Conservation (phyloP, 2,797 vertebrate genomes). For the Leptatherina wallacei region DNA sequence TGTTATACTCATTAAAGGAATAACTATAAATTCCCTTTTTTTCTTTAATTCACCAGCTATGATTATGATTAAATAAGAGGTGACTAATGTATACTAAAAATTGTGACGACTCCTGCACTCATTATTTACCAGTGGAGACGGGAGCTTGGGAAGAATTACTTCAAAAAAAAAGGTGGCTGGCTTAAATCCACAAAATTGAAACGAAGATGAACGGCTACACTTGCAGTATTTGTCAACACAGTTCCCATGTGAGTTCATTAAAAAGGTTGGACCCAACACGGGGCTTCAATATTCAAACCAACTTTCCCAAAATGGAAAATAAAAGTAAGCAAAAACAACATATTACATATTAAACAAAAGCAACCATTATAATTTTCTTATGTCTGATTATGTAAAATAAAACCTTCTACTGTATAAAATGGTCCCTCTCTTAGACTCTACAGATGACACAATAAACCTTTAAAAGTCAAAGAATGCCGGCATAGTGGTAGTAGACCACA, state of each 20-base stretch:
- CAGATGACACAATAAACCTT: conserved; percentile 30
- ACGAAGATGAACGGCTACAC: conserved; percentile 3
- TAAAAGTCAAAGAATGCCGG: conserved; percentile 40
- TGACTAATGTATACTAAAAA: not conserved
- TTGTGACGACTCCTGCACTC: not conserved
- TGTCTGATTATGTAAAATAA: conserved; percentile 57
- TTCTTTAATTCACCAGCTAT: not conserved
- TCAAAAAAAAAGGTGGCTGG: not conserved
- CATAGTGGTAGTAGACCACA: conserved; percentile 63
- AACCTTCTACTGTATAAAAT: conserved; percentile 57
- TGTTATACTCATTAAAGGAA: conserved; percentile 16
- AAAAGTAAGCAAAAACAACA: conserved; percentile 52
- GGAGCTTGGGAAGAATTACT: conserved; percentile 1
- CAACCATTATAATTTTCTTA: conserved; percentile 41
- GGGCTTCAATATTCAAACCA: conserved; percentile 62
- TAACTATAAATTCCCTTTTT: conserved; percentile 32
- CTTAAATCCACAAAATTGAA: conserved; percentile 18
- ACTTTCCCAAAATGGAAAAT: conserved; percentile 76
- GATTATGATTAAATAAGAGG: not conserved
- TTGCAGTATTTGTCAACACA: conserved; percentile 15
- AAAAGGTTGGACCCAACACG: conserved; percentile 62
- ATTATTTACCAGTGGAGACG: conserved; percentile 21
- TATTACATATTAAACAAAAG: conserved; percentile 53
- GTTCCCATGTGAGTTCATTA: conserved; percentile 6
- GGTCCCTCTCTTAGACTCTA: conserved; percentile 67